These are phyloP conservation scores for Pachyramphus minor DNA, from an alignment of 2,113 vertebrate genomes.

Conservation along the genomic window DNA sequence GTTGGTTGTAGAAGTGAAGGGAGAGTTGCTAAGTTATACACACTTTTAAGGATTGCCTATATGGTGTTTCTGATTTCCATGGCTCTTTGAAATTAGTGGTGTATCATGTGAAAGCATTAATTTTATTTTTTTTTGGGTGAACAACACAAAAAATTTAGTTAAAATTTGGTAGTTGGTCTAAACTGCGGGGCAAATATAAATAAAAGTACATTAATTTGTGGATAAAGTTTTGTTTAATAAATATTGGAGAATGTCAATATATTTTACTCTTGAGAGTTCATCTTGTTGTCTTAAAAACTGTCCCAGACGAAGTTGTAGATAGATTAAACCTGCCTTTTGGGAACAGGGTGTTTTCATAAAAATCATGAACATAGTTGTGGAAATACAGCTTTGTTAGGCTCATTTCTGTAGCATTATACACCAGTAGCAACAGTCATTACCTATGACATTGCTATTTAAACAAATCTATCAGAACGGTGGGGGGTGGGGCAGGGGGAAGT, in stretches of 20 bases:
- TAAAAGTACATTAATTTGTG: not conserved
- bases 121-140: not conserved
- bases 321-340: not conserved
- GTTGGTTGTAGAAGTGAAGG: not conserved
- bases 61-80: not conserved
- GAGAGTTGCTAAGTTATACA: not conserved
- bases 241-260: not conserved
- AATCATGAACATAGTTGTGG: not conserved
- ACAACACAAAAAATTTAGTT: not conserved
- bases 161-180: not conserved
- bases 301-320: not conserved
- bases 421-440: not conserved
- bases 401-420: not conserved
- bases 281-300: not conserved
- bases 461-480: not conserved
- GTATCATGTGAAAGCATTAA: not conserved
- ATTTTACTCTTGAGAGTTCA: not conserved
- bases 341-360: not conserved
- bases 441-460: not conserved
- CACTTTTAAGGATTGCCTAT: fast-evolving
- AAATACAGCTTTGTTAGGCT: not conserved
- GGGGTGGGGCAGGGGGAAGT: too few species aligned
- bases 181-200: not conserved
- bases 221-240: not conserved
- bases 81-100: not conserved